These are phyloP conservation scores for Panorpa germanica DNA, from an alignment of 2,888 invertebrate genomes.

Conservation along the genomic window DNA sequence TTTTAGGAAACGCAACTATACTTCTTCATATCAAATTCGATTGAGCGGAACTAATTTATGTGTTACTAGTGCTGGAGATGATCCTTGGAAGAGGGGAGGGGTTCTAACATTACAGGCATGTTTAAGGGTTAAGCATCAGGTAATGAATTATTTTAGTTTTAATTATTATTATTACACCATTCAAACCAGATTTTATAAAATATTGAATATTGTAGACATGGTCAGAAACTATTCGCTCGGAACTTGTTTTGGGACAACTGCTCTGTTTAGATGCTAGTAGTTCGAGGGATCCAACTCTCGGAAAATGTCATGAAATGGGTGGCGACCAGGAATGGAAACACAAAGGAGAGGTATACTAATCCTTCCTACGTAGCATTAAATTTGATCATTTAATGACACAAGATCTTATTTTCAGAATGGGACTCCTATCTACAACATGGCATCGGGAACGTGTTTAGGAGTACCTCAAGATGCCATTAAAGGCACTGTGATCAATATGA, in stretches of 20 bases:
- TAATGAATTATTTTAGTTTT: conserved; percentile 17
- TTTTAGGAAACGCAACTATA: conserved; percentile 49
- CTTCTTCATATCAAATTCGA: conserved; percentile 52
- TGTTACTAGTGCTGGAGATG: conserved; percentile 55
- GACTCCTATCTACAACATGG: conserved; percentile 69
- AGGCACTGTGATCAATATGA: conserved; percentile 33
- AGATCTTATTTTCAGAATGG: conserved; percentile 30
- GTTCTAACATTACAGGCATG: conserved; percentile 50
- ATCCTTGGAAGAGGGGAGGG: conserved; percentile 58
- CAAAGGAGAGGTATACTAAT: conserved; percentile 39
- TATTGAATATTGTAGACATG: conserved; percentile 18
- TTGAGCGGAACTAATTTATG: conserved; percentile 56
- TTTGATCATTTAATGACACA: conserved; percentile 5
- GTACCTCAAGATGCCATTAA: conserved; percentile 24
- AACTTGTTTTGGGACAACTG: conserved; percentile 65
- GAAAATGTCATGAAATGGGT: conserved; percentile 85
- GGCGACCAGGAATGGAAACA: conserved; percentile 87
- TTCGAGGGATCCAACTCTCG: conserved; percentile 44
- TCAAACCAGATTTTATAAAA: conserved; percentile 1
- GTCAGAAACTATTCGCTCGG: conserved; percentile 68
- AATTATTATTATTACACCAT: neutral
- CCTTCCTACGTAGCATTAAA: too few relatives aligned
- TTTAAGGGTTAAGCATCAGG: conserved; percentile 50
- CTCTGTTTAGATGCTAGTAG: conserved; percentile 57
- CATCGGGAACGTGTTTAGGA: conserved; percentile 68